Conservation (phyloP, 2,888 invertebrate genomes). For the Glaucopsyche alexis region DNA sequence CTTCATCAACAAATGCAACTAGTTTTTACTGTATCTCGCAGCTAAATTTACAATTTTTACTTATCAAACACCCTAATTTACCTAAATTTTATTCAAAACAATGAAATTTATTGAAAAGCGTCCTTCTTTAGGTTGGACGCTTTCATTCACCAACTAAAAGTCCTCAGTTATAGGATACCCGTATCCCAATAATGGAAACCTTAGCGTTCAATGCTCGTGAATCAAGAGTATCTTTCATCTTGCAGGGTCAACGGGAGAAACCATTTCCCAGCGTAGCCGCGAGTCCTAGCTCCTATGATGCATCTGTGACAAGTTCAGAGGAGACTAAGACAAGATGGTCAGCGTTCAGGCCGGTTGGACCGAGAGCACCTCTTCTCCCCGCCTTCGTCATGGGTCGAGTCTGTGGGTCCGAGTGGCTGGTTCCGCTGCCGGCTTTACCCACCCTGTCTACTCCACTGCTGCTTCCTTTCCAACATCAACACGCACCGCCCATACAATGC, state of each 20-base stretch:
- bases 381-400: constrained; percentile 75
- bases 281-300: constrained; percentile 51
- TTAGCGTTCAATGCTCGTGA: too few species aligned
- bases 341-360: constrained; percentile 73
- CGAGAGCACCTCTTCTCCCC: constrained; percentile 67
- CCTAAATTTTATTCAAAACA: too few species aligned
- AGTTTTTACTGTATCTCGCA: too few species aligned
- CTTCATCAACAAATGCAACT: too few species aligned
- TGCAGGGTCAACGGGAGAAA: constrained; percentile 62
- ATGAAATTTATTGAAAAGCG: too few species aligned
- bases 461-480: constrained; percentile 67
- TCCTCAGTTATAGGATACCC: too few species aligned
- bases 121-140: too few species aligned
- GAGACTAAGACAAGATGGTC: constrained; percentile 68
- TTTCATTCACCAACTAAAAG: too few species aligned
- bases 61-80: too few species aligned
- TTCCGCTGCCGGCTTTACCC: constrained; percentile 68
- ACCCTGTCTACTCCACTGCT: constrained; percentile 63
- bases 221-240: neutral
- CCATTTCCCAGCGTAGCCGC: constrained; percentile 44
- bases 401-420: constrained; percentile 75
- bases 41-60: too few species aligned
- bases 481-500: constrained; percentile 48
- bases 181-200: too few species aligned
- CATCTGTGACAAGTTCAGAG: constrained; percentile 64